Conservation (phyloP, 2,888 invertebrate species). For the Helicoverpa assulta region DNA sequence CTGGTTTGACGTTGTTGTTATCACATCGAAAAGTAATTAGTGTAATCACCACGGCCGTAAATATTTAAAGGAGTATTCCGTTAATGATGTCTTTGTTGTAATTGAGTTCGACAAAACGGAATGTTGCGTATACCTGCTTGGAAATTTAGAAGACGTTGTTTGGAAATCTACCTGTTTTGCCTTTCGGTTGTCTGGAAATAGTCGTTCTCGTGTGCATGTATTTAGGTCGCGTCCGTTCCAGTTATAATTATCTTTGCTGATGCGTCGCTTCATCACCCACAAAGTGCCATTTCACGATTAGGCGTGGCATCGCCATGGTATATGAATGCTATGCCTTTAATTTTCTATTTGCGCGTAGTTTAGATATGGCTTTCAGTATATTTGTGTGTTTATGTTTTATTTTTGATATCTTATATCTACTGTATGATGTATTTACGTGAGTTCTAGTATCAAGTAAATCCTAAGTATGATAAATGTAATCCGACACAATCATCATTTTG, state of each 20-base stretch:
- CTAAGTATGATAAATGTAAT: neutral
- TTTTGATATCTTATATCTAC: too few species aligned
- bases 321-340: constrained; percentile 45
- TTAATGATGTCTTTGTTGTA: constrained; percentile 51
- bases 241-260: constrained; percentile 85
- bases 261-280: constrained; percentile 78
- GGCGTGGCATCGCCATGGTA: constrained; percentile 61
- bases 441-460: neutral
- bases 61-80: constrained; percentile 40
- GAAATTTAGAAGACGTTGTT: constrained; percentile 71
- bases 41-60: constrained; percentile 49
- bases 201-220: constrained; percentile 80
- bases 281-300: constrained; percentile 65
- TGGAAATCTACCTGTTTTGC: constrained; percentile 83
- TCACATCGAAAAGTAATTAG: constrained; percentile 53
- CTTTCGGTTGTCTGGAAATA: constrained; percentile 82
- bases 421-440: neutral
- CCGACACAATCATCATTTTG: neutral
- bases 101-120: constrained; percentile 30
- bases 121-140: constrained; percentile 49
- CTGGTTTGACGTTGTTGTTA: constrained; percentile 47
- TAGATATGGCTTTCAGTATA: constrained; percentile 7
- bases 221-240: constrained; percentile 83
- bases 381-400: neutral
- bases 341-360: constrained; percentile 20